Evolutionary conservation across 2,797 vertebrate genomes (phyloP).

Genomic region (Peromyscus melanophrys): DNA sequence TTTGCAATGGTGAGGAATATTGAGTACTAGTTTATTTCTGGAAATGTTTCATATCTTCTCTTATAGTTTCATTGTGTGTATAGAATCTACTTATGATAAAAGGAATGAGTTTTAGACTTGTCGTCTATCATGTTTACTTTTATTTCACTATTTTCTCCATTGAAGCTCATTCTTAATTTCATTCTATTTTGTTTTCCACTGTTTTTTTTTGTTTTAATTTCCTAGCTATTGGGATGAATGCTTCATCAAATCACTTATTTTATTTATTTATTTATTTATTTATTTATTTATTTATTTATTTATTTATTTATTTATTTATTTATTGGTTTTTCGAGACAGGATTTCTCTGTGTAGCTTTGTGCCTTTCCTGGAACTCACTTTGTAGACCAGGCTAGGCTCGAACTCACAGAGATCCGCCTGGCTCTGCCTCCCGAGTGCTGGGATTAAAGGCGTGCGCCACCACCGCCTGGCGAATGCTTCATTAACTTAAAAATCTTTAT

Average conservation of each 20-base stretch:
- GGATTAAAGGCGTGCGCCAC: no score
- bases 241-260: background rate
- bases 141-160: background rate
- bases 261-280: no score
- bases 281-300: no score
- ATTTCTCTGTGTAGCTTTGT: no score
- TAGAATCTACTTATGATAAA: background rate
- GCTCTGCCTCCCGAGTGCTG: no score
- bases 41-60: background rate
- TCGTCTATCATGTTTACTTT: background rate
- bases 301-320: no score
- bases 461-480: no score
- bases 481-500: background rate
- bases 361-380: no score
- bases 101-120: no score
- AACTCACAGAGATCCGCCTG: no score
- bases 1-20: background rate
- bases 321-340: no score
- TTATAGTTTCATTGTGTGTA: background rate
- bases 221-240: background rate
- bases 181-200: background rate
- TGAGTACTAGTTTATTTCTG: background rate
- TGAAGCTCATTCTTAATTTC: background rate
- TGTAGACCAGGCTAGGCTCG: no score
- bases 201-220: background rate